Conservation (phyloP, 1,140 invertebrate genomes). For the Portunus trituberculatus region DNA sequence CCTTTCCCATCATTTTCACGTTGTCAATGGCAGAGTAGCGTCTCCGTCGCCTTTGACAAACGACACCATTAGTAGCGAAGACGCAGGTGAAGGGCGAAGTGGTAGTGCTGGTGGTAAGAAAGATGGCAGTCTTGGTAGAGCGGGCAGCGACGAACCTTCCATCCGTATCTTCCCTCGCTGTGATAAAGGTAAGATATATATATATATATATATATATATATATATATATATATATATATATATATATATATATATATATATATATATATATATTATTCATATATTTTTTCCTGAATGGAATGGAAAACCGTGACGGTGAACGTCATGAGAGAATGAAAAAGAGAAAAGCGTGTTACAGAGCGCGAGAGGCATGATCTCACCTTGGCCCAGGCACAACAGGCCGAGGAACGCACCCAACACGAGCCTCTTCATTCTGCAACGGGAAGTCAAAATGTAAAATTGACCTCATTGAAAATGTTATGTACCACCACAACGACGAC, state of each 20-base stretch:
- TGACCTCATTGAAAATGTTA: too few species aligned
- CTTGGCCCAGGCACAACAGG: conserved; percentile 27
- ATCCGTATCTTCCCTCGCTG: conserved; percentile 27
- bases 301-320: too few species aligned
- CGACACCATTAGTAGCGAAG: not conserved
- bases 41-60: conserved; percentile 47
- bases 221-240: too few species aligned
- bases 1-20: not conserved
- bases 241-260: too few species aligned
- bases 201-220: too few species aligned
- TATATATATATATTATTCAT: too few species aligned
- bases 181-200: too few species aligned
- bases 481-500: too few species aligned
- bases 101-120: conserved; percentile 62
- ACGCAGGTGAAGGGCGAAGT: conserved; percentile 67
- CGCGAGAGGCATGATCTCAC: not conserved
- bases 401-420: conserved; percentile 15
- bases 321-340: too few species aligned
- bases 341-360: too few species aligned
- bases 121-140: conserved; percentile 66
- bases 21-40: not conserved
- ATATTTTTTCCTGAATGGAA: too few species aligned
- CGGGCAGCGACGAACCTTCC: conserved; percentile 59
- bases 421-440: conserved; percentile 40
- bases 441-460: too few species aligned